Percentiles rank a stretch among this genome's conserved stretches.
Evolutionary conservation across 1,140 invertebrate genomes (phyloP).

Genomic region (Ridgeia piscesae): DNA sequence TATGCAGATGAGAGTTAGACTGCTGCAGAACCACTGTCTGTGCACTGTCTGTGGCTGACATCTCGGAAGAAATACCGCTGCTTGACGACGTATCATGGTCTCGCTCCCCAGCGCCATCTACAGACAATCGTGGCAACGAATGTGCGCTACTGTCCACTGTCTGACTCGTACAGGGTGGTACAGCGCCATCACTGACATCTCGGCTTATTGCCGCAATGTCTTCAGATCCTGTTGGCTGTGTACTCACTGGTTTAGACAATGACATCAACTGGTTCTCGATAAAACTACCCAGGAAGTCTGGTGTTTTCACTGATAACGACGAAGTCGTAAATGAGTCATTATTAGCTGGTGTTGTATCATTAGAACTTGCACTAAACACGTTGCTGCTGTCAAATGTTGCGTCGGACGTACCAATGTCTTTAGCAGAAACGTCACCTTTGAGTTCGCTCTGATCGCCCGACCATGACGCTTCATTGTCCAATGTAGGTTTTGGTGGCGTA

Average conservation of each 20-base stretch:
- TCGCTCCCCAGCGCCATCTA: not conserved
- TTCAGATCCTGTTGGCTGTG: not conserved
- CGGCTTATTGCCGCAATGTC: not conserved
- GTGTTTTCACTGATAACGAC: not conserved
- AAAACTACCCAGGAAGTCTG: slow-evolving; percentile 4
- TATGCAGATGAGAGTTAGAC: not conserved
- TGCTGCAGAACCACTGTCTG: not conserved
- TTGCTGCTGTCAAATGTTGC: not conserved
- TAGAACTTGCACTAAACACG: not conserved
- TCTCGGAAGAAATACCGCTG: not conserved
- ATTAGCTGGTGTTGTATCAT: not conserved
- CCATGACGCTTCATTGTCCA: not conserved
- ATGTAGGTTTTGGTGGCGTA: not conserved
- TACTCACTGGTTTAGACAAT: not conserved
- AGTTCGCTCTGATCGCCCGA: not conserved
- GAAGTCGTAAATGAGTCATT: not conserved
- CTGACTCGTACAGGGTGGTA: not conserved
- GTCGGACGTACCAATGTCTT: not conserved
- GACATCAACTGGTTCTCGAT: not conserved
- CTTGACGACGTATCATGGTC: not conserved
- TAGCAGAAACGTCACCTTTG: slow-evolving; percentile 9
- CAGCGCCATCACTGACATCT: not conserved
- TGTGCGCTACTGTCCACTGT: not conserved
- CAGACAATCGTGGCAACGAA: not conserved
- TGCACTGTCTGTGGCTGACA: not conserved